phyloP scores from a whole-genome alignment of 2,113 vertebrate genomes.

The Thymallus thymallus region DNA sequence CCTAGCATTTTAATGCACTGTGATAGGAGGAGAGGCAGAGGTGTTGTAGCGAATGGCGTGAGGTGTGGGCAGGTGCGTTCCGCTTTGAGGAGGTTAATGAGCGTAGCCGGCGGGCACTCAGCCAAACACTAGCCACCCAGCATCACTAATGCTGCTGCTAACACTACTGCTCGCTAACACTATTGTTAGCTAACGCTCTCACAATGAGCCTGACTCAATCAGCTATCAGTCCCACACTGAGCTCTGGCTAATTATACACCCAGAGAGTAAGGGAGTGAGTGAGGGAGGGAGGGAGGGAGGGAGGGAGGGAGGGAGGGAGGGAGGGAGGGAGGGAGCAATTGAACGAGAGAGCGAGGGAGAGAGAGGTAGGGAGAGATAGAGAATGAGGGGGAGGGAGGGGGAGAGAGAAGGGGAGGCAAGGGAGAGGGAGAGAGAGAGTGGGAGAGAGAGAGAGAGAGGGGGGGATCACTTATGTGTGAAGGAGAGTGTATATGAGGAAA shows the following conservation, averaged over 20 bases:
- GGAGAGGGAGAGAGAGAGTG: conserved; percentile 11
- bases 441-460: conserved; percentile 35
- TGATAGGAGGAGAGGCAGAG: conserved; percentile 57
- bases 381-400: no score
- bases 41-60: conserved; percentile 63
- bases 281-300: conserved; percentile 23
- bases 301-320: conserved; percentile 13
- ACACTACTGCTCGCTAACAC: conserved; percentile 11
- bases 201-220: conserved; percentile 73
- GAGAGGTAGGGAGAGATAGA: no score
- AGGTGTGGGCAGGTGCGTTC: conserved; percentile 58
- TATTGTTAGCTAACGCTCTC: conserved; percentile 56
- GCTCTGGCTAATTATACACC: conserved; percentile 77
- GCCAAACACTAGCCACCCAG: conserved; percentile 68
- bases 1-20: conserved; percentile 25
- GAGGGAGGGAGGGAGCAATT: background rate
- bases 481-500: conserved; percentile 23
- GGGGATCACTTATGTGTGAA: conserved; percentile 42
- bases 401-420: no score
- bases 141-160: conserved; percentile 1
- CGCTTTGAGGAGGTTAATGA: conserved; percentile 76
- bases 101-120: conserved; percentile 70
- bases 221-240: conserved; percentile 74
- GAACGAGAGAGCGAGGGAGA: background rate
- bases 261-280: conserved; percentile 30